Percentiles rank a stretch among this genome's conserved stretches.
These are phyloP conservation scores for Oceanites oceanicus DNA, from an alignment of 2,113 vertebrate genomes.

Conservation along the genomic window DNA sequence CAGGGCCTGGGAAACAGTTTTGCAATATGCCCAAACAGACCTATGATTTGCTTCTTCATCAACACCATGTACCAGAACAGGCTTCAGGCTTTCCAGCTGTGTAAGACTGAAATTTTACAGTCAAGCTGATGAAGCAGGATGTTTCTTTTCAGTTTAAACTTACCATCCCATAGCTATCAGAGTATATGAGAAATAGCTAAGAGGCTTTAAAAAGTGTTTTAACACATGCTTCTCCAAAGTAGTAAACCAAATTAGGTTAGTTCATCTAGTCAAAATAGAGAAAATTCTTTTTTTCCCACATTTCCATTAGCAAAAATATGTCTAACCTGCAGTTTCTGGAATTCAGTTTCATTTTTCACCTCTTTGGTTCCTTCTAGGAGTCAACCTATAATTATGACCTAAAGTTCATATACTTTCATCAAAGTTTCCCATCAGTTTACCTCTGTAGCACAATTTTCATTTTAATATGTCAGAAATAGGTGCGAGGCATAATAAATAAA, in stretches of 20 bases:
- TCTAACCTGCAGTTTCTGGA: background rate
- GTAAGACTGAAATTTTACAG: background rate
- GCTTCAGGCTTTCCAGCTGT: background rate
- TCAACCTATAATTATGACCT: background rate
- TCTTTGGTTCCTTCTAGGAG: background rate
- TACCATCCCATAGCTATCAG: background rate
- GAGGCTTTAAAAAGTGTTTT: background rate
- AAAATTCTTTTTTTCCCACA: background rate
- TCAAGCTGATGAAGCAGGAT: background rate
- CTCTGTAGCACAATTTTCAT: constrained; percentile 8
- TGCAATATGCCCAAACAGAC: background rate
- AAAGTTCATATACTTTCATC: background rate
- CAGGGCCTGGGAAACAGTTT: background rate
- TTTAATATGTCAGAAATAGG: constrained; percentile 9
- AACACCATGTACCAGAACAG: background rate
- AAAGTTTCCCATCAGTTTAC: background rate
- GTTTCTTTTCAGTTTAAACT: background rate
- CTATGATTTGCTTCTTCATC: background rate
- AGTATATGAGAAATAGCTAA: background rate
- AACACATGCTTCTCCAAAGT: background rate
- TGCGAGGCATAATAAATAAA: background rate
- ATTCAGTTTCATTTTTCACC: background rate
- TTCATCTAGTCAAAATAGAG: background rate
- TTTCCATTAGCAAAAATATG: background rate
- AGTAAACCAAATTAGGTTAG: background rate